phyloP scores from a whole-genome alignment of 2,888 invertebrate genomes.

The Hypena proboscidalis region DNA sequence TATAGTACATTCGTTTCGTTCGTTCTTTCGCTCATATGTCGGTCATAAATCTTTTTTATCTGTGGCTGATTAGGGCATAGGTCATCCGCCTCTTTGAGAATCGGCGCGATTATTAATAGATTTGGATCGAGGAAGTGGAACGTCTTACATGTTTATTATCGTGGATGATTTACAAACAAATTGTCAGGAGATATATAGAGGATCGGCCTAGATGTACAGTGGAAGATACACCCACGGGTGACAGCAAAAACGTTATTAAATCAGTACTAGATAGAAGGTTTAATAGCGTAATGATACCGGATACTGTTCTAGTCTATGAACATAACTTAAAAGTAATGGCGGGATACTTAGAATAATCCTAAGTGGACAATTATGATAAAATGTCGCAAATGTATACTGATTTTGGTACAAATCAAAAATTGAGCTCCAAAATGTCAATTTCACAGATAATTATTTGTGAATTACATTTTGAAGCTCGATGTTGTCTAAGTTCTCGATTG shows the following conservation, averaged over 20 bases:
- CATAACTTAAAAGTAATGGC: too few relatives aligned
- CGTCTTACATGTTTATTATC: slow-evolving; percentile 3
- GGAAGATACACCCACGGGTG: background rate
- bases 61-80: slow-evolving; percentile 44
- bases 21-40: slow-evolving; percentile 38
- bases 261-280: too few relatives aligned
- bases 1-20: slow-evolving; percentile 37
- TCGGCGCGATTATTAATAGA: slow-evolving; percentile 35
- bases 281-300: too few relatives aligned
- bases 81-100: slow-evolving; percentile 36
- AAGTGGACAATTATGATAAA: too few relatives aligned
- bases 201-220: background rate
- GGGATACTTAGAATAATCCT: too few relatives aligned
- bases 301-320: too few relatives aligned
- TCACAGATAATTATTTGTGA: too few relatives aligned
- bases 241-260: background rate
- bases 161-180: background rate
- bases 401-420: too few relatives aligned
- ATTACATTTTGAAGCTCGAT: too few relatives aligned
- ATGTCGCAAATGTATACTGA: too few relatives aligned
- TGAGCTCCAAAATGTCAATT: too few relatives aligned
- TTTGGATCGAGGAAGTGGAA: slow-evolving; percentile 19
- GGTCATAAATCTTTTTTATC: slow-evolving; percentile 48
- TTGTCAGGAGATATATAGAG: background rate
- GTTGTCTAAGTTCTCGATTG: too few relatives aligned